phyloP scores from a whole-genome alignment of 2,797 vertebrate species.

The Enteromius anoplus region DNA sequence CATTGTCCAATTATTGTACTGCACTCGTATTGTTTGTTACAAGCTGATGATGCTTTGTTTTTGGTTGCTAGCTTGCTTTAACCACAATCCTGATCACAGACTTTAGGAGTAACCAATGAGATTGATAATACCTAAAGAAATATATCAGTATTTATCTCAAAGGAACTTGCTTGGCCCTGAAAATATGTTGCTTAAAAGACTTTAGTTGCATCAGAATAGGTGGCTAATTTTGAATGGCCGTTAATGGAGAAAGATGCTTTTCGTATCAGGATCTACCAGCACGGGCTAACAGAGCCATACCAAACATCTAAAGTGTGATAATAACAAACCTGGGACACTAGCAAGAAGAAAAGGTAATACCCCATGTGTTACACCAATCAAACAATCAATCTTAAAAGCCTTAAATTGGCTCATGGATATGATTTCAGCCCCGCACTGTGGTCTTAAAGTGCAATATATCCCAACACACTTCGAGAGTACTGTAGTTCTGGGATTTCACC shows the following conservation, averaged over 20 bases:
- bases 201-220: background rate
- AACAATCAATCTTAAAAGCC: background rate
- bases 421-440: background rate
- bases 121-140: background rate
- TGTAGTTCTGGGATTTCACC: slow-evolving; percentile 14
- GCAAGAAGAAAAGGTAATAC: background rate
- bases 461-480: slow-evolving; percentile 37
- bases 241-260: background rate
- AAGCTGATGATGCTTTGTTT: background rate
- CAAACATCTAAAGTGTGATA: background rate
- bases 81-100: background rate
- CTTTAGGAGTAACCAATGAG: background rate
- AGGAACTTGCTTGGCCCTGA: background rate
- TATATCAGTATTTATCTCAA: background rate
- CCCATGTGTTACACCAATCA: background rate
- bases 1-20: slow-evolving; percentile 68
- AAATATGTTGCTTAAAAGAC: background rate
- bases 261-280: background rate
- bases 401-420: background rate
- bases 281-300: background rate
- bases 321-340: background rate
- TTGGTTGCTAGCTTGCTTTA: background rate
- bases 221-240: background rate
- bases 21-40: slow-evolving; percentile 55
- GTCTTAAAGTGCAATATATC: slow-evolving; percentile 46